Evolutionary conservation across 64 coral and sea anemone genomes (phyloP).

Genomic region (Acropora tenuis): DNA sequence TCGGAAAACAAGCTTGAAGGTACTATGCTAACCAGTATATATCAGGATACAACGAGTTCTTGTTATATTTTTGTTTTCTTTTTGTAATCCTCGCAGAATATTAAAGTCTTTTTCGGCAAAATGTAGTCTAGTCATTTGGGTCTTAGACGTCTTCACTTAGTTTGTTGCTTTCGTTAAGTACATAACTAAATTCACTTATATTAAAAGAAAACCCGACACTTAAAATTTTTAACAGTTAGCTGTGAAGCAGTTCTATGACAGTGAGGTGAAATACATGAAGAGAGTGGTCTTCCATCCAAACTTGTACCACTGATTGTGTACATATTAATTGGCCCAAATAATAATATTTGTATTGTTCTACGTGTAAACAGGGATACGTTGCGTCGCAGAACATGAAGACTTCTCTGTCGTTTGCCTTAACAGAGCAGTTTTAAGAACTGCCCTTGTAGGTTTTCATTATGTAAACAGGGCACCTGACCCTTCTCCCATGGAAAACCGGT

Average conservation of each 20-base stretch:
- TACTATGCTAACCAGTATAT: background rate
- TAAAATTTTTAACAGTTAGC: background rate
- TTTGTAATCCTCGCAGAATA: background rate
- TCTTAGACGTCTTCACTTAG: background rate
- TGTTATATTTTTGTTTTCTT: background rate
- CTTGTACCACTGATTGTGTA: background rate
- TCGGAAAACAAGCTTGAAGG: conserved; percentile 16
- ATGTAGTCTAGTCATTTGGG: background rate
- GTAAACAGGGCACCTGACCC: conserved; percentile 4
- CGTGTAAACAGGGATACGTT: conserved; percentile 13
- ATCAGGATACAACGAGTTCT: background rate
- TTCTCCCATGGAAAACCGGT: conserved; percentile 16
- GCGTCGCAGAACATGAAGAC: conserved; percentile 5
- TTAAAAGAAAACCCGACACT: background rate
- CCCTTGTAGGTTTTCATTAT: conserved; percentile 18
- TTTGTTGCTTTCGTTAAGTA: background rate
- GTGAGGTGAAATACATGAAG: background rate
- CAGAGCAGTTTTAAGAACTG: conserved; percentile 6
- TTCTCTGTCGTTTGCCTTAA: conserved; percentile 14
- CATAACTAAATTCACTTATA: background rate
- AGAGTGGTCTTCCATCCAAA: background rate
- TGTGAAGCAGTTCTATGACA: background rate
- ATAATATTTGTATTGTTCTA: background rate
- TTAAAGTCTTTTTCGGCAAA: background rate
- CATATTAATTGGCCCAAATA: conserved; percentile 1